Base-by-base conservation (phyloP, 2,888 invertebrate genomes). In the Cryptocephalus primarius region DNA sequence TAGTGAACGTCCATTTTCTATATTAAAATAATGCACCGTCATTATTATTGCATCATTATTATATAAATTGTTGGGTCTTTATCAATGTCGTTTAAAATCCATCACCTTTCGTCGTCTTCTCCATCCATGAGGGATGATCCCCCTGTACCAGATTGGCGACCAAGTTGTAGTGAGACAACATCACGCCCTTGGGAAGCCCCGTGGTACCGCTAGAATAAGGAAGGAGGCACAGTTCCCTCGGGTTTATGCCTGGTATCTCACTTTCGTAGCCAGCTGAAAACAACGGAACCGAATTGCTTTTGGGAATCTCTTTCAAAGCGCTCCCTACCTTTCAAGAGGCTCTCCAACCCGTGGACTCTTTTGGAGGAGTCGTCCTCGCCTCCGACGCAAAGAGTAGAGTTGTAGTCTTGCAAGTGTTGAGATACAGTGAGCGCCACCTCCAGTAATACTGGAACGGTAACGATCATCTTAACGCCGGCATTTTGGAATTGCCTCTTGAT, bases 101-200 rank as follows among this genome's bases (percentile, higher is more conserved):
- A 22, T 55, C 54, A 65, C 66, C 57, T 52, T 58, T 57, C 44
- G 55, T 46, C 32, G 39, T 22, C 40, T 54, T 53, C 13, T 63
- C 59, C 41, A 60, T 52, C 8, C 67, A 48, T 9, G 61, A 61
- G 8, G 62, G 60, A 53, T 65, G 60, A 39, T 64, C 62, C 4
- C 60, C 64, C 57, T 71, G 71, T 1, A 60, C 59, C 46, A 72
- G 60, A 59, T 72, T 71, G 4, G 68, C 55, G 8, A 70, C 77
- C 11, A 86, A 72, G 62, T 85, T 86, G 54, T 72, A 72, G 60
- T 87, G 85, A 0, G 83, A 79, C 40, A 88, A 67, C 77, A 81
- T 79, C 1, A 88, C 88, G 2, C 87, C 87, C 69, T 88, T 88
- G 0, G 88, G 87, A 60, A 85, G 73, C 1, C 89, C 89, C 0